These are phyloP conservation scores for Oxystoma pomonae DNA, from an alignment of 2,888 invertebrate genomes.

Conservation along the genomic window DNA sequence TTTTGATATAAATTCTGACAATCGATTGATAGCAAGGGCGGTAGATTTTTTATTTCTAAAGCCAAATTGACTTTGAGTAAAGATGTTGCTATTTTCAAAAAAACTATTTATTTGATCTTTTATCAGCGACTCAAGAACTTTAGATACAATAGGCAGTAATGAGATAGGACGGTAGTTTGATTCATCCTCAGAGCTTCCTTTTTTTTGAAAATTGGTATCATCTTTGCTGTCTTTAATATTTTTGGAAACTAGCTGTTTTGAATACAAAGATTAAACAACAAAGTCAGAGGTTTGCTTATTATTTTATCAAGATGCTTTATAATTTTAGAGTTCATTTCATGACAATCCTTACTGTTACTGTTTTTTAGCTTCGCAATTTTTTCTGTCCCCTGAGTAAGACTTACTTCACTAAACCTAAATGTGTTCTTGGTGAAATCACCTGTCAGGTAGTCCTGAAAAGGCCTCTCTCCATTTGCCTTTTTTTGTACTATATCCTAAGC, in stretches of 20 bases:
- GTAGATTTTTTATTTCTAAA: background rate
- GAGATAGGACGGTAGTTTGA: constrained; percentile 1
- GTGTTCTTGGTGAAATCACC: too few relatives aligned
- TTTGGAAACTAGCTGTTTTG: background rate
- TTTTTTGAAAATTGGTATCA: background rate
- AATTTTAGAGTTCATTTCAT: background rate
- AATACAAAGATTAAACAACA: background rate
- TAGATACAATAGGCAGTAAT: background rate
- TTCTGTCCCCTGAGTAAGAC: too few relatives aligned
- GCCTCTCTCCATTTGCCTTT: too few relatives aligned
- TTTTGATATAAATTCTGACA: background rate
- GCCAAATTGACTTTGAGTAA: constrained; percentile 2
- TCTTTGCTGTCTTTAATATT: background rate
- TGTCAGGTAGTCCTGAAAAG: too few relatives aligned
- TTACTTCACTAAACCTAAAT: too few relatives aligned
- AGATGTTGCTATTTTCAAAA: constrained; percentile 1
- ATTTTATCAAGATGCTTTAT: background rate
- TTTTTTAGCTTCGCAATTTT: too few relatives aligned
- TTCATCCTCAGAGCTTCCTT: background rate
- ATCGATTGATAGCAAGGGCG: background rate
- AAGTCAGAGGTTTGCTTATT: background rate
- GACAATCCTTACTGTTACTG: background rate
- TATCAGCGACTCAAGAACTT: background rate
- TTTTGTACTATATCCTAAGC: too few relatives aligned
- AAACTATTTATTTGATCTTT: background rate